phyloP scores from a whole-genome alignment of 2,113 vertebrate genomes.

The Leptocoma aspasia region DNA sequence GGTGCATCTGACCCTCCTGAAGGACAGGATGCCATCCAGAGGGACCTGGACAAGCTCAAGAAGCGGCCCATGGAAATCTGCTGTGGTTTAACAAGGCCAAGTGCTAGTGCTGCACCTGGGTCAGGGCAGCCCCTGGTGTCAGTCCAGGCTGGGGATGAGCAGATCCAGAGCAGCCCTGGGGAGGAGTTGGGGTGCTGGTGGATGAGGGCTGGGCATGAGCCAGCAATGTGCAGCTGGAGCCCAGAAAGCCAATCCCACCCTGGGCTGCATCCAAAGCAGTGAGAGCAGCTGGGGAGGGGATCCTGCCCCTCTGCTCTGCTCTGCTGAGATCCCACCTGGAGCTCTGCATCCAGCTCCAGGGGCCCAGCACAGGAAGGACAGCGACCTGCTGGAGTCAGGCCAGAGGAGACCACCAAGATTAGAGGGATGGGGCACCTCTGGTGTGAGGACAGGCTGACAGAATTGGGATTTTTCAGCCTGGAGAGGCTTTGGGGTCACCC shows the following conservation, averaged over 20 bases:
- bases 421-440: background rate
- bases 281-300: background rate
- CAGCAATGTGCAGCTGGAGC: background rate
- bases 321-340: background rate
- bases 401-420: background rate
- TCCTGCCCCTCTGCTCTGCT: background rate
- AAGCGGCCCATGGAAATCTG: background rate
- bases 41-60: background rate
- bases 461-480: background rate
- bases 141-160: background rate
- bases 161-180: background rate
- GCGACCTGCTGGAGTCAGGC: background rate
- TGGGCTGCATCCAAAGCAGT: background rate
- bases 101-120: background rate
- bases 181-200: background rate
- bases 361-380: background rate
- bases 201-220: background rate
- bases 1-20: background rate
- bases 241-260: background rate
- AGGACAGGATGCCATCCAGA: accelerated
- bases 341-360: background rate
- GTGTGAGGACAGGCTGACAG: accelerated
- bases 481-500: background rate
- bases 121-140: background rate
- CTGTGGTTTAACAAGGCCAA: background rate